phyloP scores from a whole-genome alignment of 2,888 invertebrate genomes.

The Drosophila longiperda region DNA sequence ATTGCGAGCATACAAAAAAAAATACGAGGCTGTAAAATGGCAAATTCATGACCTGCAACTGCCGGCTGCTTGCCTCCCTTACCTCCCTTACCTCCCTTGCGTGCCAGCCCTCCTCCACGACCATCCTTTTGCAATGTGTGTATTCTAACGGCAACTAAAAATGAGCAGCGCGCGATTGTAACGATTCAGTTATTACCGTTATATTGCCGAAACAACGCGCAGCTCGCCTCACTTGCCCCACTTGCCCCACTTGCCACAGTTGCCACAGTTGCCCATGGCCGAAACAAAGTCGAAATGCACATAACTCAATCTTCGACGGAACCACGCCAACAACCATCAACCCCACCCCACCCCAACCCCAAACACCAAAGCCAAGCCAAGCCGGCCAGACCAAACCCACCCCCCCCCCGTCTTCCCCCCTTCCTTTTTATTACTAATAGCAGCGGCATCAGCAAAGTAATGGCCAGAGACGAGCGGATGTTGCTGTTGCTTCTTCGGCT shows the following conservation, averaged over 20 bases:
- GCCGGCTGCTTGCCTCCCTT: slow-evolving; percentile 36
- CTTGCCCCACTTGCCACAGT: neutral
- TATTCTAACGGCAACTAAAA: slow-evolving; percentile 79
- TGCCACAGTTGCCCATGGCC: slow-evolving; percentile 42
- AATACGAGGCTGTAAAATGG: slow-evolving; percentile 85
- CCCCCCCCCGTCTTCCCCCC: slow-evolving; percentile 7
- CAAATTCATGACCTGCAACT: slow-evolving; percentile 85
- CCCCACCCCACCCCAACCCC: neutral
- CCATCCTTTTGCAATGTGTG: slow-evolving; percentile 34
- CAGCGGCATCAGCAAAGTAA: slow-evolving; percentile 30
- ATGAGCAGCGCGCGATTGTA: slow-evolving; percentile 69
- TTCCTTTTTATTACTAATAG: slow-evolving; percentile 77
- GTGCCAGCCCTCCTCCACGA: neutral
- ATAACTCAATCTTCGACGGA: slow-evolving; percentile 84
- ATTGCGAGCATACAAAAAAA: slow-evolving; percentile 65
- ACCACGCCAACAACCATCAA: slow-evolving; percentile 26
- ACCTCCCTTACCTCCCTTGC: neutral
- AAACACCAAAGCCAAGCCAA: neutral
- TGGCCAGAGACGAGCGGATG: slow-evolving; percentile 21
- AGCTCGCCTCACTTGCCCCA: slow-evolving; percentile 12
- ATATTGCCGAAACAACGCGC: slow-evolving; percentile 81
- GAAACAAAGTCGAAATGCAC: slow-evolving; percentile 81
- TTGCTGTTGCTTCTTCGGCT: slow-evolving; percentile 40
- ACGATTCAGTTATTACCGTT: slow-evolving; percentile 83
- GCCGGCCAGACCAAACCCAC: neutral